A percentile compares a stretch with the other conserved stretches of the same genome.
phyloP scores from a whole-genome alignment of 2,797 vertebrate species.

The Phrynocephalus forsythii region DNA sequence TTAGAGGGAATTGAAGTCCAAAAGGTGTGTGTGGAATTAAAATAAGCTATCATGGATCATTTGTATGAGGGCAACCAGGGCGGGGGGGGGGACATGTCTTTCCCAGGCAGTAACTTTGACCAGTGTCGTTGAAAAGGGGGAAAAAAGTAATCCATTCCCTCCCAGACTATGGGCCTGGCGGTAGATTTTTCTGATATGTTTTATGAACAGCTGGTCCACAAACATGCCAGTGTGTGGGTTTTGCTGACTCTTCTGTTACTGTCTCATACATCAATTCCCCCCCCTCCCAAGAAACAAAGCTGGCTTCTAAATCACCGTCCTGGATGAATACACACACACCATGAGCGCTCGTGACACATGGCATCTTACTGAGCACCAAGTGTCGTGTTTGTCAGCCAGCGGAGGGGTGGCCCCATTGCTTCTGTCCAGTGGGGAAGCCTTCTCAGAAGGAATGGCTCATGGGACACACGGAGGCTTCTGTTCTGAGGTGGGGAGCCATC shows the following conservation, averaged over 20 bases:
- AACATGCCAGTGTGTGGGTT: neutral
- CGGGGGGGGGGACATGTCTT: too few species aligned
- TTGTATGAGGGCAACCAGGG: too few species aligned
- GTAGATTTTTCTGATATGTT: too few species aligned
- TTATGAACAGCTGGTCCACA: neutral
- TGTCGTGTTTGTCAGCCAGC: neutral
- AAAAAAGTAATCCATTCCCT: neutral
- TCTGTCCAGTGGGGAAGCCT: neutral
- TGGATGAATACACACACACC: neutral
- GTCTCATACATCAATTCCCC: too few species aligned
- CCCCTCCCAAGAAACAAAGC: neutral
- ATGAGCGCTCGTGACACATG: neutral
- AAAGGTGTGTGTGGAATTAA: too few species aligned
- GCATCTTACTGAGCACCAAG: neutral
- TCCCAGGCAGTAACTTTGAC: neutral
- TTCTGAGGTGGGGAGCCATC: neutral
- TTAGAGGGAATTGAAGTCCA: too few species aligned
- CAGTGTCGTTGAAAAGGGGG: neutral
- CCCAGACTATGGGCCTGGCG: neutral
- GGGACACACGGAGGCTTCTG: neutral
- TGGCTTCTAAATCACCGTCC: neutral
- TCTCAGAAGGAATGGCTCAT: neutral
- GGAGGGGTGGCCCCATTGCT: neutral
- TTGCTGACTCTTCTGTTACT: neutral
- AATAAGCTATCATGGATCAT: too few species aligned